These are phyloP conservation scores for Drosophila dives DNA, from an alignment of 2,888 invertebrate genomes.

Conservation along the genomic window DNA sequence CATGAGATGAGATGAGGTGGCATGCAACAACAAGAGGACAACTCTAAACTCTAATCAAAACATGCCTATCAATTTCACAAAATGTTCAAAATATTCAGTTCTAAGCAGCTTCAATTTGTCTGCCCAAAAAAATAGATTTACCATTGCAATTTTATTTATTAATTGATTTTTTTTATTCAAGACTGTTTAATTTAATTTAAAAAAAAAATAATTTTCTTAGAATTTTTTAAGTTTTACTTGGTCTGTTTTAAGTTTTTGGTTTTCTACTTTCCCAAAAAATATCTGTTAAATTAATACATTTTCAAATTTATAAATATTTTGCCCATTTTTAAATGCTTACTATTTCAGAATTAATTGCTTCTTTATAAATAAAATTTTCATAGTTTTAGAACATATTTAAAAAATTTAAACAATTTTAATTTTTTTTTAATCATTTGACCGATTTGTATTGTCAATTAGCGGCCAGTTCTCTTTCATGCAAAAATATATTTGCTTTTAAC, in stretches of 20 bases:
- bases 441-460: background rate
- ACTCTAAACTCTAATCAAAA: background rate
- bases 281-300: background rate
- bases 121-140: background rate
- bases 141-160: background rate
- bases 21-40: constrained; percentile 8
- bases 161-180: rapidly evolving
- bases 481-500: background rate
- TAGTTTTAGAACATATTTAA: rapidly evolving
- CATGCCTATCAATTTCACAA: background rate
- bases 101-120: background rate
- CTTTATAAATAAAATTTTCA: background rate
- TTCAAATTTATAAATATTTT: background rate
- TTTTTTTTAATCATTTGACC: too few species aligned
- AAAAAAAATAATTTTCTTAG: rapidly evolving
- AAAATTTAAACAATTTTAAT: background rate
- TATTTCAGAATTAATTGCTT: background rate
- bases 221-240: background rate
- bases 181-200: background rate
- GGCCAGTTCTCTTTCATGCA: background rate
- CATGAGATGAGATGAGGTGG: constrained; percentile 25
- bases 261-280: background rate
- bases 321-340: background rate
- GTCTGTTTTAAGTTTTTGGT: background rate
- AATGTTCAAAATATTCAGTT: background rate